phyloP scores from a whole-genome alignment of 2,113 vertebrate genomes.

The Oenanthe oenanthe region DNA sequence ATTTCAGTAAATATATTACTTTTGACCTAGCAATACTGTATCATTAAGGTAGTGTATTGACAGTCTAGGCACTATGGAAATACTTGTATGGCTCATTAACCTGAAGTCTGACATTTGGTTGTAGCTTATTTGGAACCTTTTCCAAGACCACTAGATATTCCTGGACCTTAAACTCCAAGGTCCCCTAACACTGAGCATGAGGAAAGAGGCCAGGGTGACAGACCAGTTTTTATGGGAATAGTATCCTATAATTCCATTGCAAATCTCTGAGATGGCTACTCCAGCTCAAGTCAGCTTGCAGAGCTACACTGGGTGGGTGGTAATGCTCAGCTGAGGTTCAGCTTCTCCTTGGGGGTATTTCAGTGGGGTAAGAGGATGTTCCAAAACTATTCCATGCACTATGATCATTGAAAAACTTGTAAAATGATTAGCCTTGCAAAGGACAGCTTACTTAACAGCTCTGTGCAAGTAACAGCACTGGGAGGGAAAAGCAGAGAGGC shows the following conservation, averaged over 20 bases:
- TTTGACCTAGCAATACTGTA: background rate
- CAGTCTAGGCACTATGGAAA: background rate
- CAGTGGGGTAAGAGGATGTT: background rate
- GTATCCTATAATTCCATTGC: background rate
- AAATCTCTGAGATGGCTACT: fast-evolving
- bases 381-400: background rate
- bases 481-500: background rate
- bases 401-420: background rate
- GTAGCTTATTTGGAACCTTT: slow-evolving; percentile 21
- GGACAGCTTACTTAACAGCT: background rate
- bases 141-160: background rate
- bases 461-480: background rate
- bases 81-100: background rate
- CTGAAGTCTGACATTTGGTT: background rate
- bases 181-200: background rate
- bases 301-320: fast-evolving
- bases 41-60: background rate
- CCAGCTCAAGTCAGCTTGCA: background rate
- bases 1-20: background rate
- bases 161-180: background rate
- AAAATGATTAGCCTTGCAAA: background rate
- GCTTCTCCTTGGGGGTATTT: background rate
- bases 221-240: background rate
- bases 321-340: background rate
- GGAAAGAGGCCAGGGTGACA: background rate